Evolutionary conservation across 2,113 vertebrate genomes (phyloP).

Genomic region (Alces alces): DNA sequence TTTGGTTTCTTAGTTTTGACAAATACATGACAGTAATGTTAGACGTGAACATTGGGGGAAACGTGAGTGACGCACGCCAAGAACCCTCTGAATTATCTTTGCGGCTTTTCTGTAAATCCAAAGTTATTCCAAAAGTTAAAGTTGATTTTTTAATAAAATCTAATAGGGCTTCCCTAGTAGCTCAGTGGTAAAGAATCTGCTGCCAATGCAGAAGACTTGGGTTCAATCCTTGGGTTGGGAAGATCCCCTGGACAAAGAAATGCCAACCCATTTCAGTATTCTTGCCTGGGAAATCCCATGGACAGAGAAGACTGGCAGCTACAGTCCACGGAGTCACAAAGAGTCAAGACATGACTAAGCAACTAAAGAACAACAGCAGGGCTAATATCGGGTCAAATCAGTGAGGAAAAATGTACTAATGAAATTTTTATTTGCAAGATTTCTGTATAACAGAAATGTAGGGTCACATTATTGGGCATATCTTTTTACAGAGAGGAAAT

Average conservation of each 20-base stretch:
- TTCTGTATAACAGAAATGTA: not conserved
- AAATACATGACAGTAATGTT: not conserved
- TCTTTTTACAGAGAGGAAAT: slow-evolving; percentile 14
- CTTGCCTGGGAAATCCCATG: not conserved
- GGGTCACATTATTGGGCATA: not conserved
- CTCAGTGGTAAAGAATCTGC: not conserved
- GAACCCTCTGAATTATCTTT: not conserved
- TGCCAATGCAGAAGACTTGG: not conserved
- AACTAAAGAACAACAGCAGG: not conserved
- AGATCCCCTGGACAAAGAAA: not conserved
- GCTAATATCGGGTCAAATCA: not conserved
- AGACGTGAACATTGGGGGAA: not conserved
- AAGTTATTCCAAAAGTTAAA: not conserved
- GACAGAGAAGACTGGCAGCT: not conserved
- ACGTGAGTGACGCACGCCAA: not conserved
- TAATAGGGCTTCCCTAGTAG: not conserved
- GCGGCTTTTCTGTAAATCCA: not conserved
- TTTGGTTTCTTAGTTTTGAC: not conserved
- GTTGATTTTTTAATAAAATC: not conserved
- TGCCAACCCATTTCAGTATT: not conserved
- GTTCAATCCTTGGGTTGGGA: not conserved
- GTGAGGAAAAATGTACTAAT: not conserved
- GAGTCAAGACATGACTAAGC: not conserved
- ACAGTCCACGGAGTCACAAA: not conserved
- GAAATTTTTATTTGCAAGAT: not conserved